Percentiles rank a stretch among this genome's conserved stretches.
phyloP scores from a whole-genome alignment of 2,797 vertebrate species.

The Onychomys torridus region DNA sequence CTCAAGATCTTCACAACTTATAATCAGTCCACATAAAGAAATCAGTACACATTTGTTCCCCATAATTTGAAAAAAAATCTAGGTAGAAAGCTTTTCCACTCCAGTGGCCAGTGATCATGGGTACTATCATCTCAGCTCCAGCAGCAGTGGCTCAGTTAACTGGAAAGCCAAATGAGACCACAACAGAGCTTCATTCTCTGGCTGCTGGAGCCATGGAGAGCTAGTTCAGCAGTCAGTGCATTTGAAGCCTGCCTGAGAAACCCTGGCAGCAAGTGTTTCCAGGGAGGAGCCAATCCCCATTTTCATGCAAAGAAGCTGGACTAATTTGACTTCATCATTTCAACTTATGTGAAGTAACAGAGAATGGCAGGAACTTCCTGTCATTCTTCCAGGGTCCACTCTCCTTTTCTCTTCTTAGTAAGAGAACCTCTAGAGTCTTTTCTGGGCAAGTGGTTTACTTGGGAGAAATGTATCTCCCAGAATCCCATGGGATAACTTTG shows the following conservation, averaged over 20 bases:
- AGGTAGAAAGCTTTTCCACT: not conserved
- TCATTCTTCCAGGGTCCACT: not conserved
- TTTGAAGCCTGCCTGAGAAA: conserved; percentile 35
- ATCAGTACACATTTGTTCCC: not conserved
- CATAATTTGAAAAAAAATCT: not conserved
- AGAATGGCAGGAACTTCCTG: not conserved
- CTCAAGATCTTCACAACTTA: not conserved
- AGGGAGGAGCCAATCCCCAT: not conserved
- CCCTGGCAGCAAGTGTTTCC: conserved; percentile 17
- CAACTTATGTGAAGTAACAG: not conserved
- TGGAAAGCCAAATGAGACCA: not conserved
- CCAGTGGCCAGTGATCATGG: not conserved
- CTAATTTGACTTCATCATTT: not conserved
- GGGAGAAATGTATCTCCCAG: not conserved
- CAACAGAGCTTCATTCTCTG: not conserved
- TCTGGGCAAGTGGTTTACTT: not conserved
- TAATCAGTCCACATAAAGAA: not conserved
- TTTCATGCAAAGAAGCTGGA: not conserved
- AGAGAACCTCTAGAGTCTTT: not conserved
- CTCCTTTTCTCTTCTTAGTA: not conserved
- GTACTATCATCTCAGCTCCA: not conserved
- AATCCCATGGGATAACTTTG: not conserved
- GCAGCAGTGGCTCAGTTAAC: not conserved
- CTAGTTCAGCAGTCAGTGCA: conserved; percentile 28
- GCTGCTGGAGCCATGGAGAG: not conserved